These are phyloP conservation scores for Rallus limicola DNA, from an alignment of 2,113 vertebrate species.

Conservation along the genomic window DNA sequence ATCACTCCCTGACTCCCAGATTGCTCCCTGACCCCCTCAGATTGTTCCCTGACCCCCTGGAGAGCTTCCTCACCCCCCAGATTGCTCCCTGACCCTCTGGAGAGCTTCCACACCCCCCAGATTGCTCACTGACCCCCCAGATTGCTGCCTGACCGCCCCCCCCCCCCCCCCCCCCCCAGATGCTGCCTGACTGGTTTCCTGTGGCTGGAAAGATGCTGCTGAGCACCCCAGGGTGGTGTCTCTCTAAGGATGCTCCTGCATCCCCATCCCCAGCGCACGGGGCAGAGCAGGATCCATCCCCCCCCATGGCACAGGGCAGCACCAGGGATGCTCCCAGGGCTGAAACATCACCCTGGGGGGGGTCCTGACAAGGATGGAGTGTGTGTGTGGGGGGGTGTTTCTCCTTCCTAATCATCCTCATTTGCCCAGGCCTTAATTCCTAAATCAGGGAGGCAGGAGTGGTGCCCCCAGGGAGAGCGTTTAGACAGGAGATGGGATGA, in stretches of 20 bases:
- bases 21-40: accelerated
- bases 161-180: no score
- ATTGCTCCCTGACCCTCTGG: accelerated
- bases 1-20: accelerated
- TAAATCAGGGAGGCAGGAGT: constrained; percentile 35
- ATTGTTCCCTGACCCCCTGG: accelerated
- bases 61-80: no score
- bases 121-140: no score
- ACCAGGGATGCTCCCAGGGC: accelerated
- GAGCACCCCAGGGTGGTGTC: not conserved
- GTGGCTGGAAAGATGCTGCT: not conserved
- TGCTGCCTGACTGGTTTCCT: no score
- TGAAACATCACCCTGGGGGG: no score
- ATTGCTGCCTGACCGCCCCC: not conserved
- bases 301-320: accelerated
- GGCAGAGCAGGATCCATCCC: not conserved
- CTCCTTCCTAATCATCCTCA: not conserved
- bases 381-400: no score
- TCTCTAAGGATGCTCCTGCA: no score
- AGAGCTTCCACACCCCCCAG: no score
- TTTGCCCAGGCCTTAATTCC: constrained; percentile 1
- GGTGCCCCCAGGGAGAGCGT: constrained; percentile 45
- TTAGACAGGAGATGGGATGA: constrained; percentile 47
- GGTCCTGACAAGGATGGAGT: not conserved
- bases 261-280: no score